Conservation (phyloP, 2,113 vertebrate genomes). For the Bambusicola thoracicus region DNA sequence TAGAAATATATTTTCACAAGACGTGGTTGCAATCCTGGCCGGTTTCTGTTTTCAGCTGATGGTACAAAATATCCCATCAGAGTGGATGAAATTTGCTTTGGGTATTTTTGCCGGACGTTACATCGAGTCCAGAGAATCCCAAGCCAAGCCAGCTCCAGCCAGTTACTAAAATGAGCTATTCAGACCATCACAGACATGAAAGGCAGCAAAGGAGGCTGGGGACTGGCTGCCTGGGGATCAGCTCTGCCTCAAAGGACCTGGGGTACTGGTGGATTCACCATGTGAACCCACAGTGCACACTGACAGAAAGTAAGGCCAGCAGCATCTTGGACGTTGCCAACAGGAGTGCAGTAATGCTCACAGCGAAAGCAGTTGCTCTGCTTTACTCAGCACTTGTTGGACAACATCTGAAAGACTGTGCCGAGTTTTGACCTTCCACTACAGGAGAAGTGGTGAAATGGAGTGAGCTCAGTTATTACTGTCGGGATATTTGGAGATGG, state of each 20-base stretch:
- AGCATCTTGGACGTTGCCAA: neutral
- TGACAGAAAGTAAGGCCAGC: neutral
- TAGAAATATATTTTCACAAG: conserved; percentile 25
- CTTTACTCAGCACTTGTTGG: neutral
- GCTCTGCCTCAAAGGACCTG: neutral
- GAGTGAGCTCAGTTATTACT: neutral
- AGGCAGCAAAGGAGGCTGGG: neutral
- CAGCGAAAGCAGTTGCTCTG: neutral
- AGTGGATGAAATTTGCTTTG: neutral
- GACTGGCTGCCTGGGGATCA: neutral
- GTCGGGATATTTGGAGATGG: neutral
- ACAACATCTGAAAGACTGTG: neutral
- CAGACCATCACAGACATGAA: neutral
- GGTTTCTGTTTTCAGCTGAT: conserved; percentile 3
- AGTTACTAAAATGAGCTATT: neutral
- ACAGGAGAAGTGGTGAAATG: neutral
- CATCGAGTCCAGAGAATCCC: neutral
- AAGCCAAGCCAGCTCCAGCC: neutral
- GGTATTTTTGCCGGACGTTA: conserved; percentile 24
- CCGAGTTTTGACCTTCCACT: rapidly evolving
- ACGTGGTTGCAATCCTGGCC: neutral
- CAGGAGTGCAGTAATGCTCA: neutral
- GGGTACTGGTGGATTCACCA: neutral
- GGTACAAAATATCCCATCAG: conserved; percentile 21
- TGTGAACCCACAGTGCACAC: rapidly evolving